Base-by-base conservation (phyloP, 1,140 invertebrate genomes). In the Hycleus phaleratus region DNA sequence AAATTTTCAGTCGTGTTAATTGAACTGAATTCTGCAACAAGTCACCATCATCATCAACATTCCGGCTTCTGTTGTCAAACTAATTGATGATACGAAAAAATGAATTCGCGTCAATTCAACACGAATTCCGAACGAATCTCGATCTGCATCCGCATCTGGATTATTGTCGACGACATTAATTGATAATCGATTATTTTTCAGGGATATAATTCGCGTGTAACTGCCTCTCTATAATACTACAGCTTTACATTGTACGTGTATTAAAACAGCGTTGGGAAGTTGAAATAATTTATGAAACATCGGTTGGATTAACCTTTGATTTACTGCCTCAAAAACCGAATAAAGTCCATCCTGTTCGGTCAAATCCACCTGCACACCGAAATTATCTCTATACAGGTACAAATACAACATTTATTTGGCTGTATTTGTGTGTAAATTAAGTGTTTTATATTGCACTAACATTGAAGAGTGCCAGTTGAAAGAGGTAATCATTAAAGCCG, bases 401-500 rank as follows among this genome's bases (percentile, higher is more conserved):
- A 53, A 53, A 46, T 53, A 46, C 26, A 11, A n/a, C 25, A 42
- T 53, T 53, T 53, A 52, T 52, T 45, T 38, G 42, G 42, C 38
- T 53, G 42, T 53, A 45, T 53, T 38, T 53, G 43, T 32, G 32
- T 32, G 32, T 32, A 18, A 18, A 18, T 32, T 32, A 32, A 32
- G 32, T 32, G 32, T 32, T 32, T 32, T 32, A 32, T 32, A 32
- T 32, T 18, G 18, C 18, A 18, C 18, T 3, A 32, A 32, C 32
- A 32, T 32, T 32, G 32, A 32, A 32, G 32, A 32, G 32, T 32
- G 32, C 4, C 4, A 46, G 51, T 47, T 52, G 54, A 38, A 60
- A 59, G 46, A 60, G 62, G 54, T 63, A 59, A 64, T 58, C 62
- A 61, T 64, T 64, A 61, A 64, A 64, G 62, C 62, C 62, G 62